Conservation (phyloP, 2,888 invertebrate genomes). For the Seira musarum region DNA sequence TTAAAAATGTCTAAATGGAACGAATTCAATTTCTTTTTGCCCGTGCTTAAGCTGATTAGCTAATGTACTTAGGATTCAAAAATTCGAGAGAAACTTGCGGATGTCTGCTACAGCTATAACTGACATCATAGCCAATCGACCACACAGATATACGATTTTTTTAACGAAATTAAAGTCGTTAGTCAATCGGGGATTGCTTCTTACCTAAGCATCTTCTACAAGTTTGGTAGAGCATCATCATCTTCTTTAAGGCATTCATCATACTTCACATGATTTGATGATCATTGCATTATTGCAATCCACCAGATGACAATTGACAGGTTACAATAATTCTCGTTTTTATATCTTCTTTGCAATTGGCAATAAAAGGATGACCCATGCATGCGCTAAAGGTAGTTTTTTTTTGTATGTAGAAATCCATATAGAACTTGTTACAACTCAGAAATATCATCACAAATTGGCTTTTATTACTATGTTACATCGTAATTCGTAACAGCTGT, state of each 20-base stretch:
- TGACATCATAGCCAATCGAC: not conserved
- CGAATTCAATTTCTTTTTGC: slow-evolving; percentile 4
- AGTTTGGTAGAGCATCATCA: not conserved
- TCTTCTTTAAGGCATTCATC: not conserved
- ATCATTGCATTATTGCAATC: slow-evolving; percentile 8
- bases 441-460: not conserved
- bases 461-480: not conserved
- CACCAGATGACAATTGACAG: slow-evolving; percentile 51
- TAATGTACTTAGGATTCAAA: not conserved
- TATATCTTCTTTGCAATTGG: slow-evolving; percentile 5
- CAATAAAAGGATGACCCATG: not conserved
- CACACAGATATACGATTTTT: not conserved
- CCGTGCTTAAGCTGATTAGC: slow-evolving; percentile 13
- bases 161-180: not conserved
- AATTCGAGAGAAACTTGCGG: not conserved
- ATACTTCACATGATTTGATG: slow-evolving; percentile 6
- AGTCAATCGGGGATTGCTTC: slow-evolving; percentile 4
- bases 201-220: not conserved
- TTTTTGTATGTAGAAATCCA: too few relatives aligned
- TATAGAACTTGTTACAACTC: too few relatives aligned
- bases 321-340: slow-evolving; percentile 34
- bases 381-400: not conserved
- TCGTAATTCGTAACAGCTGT: not conserved
- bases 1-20: slow-evolving; percentile 14
- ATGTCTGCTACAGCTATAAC: not conserved